A percentile compares a stretch with the other conserved stretches of the same genome.
Evolutionary conservation across 2,888 invertebrate genomes (phyloP).

Genomic region (Pelosia muscerda): DNA sequence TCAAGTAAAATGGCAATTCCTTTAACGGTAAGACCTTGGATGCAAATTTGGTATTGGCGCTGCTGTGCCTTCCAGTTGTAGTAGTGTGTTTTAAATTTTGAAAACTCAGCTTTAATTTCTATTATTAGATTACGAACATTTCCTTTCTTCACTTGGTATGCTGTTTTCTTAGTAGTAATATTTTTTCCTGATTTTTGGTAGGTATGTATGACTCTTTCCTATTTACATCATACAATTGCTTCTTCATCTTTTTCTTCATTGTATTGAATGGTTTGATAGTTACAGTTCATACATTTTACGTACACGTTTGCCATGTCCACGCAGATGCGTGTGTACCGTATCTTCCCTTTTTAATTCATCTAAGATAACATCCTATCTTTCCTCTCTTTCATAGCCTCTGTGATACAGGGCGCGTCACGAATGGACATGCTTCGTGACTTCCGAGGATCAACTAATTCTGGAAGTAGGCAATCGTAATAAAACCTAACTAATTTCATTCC

Average conservation of each 20-base stretch:
- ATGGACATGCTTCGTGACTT: no score
- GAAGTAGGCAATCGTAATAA: no score
- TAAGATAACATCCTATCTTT: no score
- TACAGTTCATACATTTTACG: no score
- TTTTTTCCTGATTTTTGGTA: constrained; percentile 26
- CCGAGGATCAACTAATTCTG: no score
- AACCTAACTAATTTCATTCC: no score
- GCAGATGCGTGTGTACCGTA: no score
- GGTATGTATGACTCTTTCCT: constrained; percentile 22
- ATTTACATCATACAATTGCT: constrained; percentile 27
- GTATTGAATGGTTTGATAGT: neutral
- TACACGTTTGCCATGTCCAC: no score
- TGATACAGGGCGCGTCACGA: no score
- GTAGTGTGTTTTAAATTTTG: constrained; percentile 21
- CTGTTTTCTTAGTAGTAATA: constrained; percentile 25
- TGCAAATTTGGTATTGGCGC: constrained; percentile 22
- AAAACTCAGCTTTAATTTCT: constrained; percentile 18
- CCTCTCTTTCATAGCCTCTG: no score
- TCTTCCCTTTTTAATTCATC: no score
- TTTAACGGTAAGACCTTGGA: constrained; percentile 16
- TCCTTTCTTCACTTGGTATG: constrained; percentile 22
- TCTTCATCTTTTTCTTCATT: constrained; percentile 19
- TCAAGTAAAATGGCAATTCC: constrained; percentile 28
- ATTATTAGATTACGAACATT: constrained; percentile 16
- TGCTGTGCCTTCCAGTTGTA: constrained; percentile 26